phyloP scores from a whole-genome alignment of 2,888 invertebrate species.

The Gymnocheta viridis region DNA sequence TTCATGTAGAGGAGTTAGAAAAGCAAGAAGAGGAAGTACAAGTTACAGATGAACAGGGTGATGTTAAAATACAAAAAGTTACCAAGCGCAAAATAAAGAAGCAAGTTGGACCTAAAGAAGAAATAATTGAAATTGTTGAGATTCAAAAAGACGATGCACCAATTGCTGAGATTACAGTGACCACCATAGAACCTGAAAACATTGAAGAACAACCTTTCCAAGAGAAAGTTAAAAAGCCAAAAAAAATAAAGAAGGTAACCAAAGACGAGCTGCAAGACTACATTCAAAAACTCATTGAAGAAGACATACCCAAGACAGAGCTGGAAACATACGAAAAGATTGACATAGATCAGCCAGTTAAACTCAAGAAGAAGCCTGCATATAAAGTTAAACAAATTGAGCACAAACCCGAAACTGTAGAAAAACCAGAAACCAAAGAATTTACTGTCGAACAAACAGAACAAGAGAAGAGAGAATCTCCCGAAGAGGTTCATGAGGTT shows the following conservation, averaged over 20 bases:
- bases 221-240: constrained; percentile 69
- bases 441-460: constrained; percentile 6
- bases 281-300: constrained; percentile 79
- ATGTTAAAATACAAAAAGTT: constrained; percentile 77
- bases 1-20: constrained; percentile 62
- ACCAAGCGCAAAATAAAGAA: constrained; percentile 80
- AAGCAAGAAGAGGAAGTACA: constrained; percentile 58
- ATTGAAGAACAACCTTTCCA: constrained; percentile 74
- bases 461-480: constrained; percentile 47
- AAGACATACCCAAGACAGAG: constrained; percentile 81
- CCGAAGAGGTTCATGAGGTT: constrained; percentile 43
- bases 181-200: constrained; percentile 43
- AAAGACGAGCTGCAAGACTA: constrained; percentile 80
- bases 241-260: constrained; percentile 74
- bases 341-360: constrained; percentile 76
- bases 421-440: constrained; percentile 35
- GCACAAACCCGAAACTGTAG: constrained; percentile 68
- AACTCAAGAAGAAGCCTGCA: constrained; percentile 61
- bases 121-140: constrained; percentile 82
- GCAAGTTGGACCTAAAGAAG: constrained; percentile 81
- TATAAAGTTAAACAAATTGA: constrained; percentile 68
- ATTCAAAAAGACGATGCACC: constrained; percentile 78
- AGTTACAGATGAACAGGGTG: constrained; percentile 75
- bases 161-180: constrained; percentile 59
- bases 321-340: constrained; percentile 82